Percentiles rank a stretch among this genome's conserved stretches.
phyloP scores from a whole-genome alignment of 2,888 invertebrate genomes.

The Lycocerus yunnanus region DNA sequence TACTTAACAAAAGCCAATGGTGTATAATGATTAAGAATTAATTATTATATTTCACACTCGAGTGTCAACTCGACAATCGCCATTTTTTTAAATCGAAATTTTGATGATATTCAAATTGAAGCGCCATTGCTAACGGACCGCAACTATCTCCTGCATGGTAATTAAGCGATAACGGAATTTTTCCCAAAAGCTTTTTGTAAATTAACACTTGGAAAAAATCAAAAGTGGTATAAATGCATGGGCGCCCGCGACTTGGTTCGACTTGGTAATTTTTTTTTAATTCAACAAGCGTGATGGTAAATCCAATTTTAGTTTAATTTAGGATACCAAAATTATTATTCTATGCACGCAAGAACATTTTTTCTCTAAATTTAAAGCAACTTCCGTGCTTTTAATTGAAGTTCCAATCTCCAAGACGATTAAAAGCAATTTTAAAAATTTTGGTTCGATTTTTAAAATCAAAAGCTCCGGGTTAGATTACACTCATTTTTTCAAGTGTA shows the following conservation, averaged over 20 bases:
- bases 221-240: no score
- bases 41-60: neutral
- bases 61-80: neutral
- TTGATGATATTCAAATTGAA: neutral
- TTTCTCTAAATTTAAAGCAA: neutral
- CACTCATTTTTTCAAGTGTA: neutral
- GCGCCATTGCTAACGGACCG: neutral
- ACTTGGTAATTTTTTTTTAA: neutral
- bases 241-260: no score
- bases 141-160: neutral
- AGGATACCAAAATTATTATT: neutral
- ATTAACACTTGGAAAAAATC: no score
- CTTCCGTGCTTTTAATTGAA: neutral
- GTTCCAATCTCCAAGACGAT: neutral
- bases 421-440: neutral
- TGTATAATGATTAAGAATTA: conserved; percentile 34
- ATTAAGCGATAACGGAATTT: neutral
- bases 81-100: neutral
- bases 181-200: neutral
- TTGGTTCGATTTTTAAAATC: neutral
- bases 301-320: neutral
- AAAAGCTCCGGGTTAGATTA: neutral
- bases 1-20: conserved; percentile 46
- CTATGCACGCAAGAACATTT: neutral
- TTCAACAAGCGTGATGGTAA: no score